Evolutionary conservation across 2,113 vertebrate genomes (phyloP), one percentile per base, ranked within the genome.

Genomic region (Chitala chitala): DNA sequence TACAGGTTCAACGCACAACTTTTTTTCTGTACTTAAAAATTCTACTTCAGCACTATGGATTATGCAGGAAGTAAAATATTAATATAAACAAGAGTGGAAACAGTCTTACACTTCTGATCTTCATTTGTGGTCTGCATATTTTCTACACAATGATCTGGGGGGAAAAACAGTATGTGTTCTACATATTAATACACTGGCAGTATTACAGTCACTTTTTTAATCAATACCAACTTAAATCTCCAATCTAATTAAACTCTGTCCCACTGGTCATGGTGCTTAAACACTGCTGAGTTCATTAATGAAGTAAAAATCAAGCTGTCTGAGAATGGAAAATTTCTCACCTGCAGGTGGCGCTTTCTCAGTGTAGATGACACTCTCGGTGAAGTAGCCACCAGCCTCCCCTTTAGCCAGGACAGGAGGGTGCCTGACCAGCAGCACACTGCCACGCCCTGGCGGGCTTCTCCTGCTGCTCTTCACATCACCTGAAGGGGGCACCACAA

Each of bases 361-460:
- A 5, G 84, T 84, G 3, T 88, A 88, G 70, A 91, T 74, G 33
- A 86, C 65, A 15, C 85, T 85, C 40, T 88, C 83, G 4, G 85
- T 83, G 50, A 85, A 80, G 61, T 78, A 81, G 0, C 74, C 77
- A 7, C 83, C 83, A n/a, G 79, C 83, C 33, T 84, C 86, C 29
- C 86, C 85, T 0, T 63, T 82, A 4, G 85, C 84, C 24, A 89
- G 72, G 15, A 89, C 72, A 0, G 77, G 86, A 5, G 83, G 87
- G 24, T 87, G 87, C 4, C 78, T 78, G 33, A 88, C 82, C 77
- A 79, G 82, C n/a, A 91, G 83, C 44, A 86, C 86, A 69, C 81
- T 20, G 10, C 66, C 87, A 1, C 20, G 31, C 10, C 15, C 24
- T 26, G 40, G n/a, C 22, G 55, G 70, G 17, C 50, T 22, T 6